These are phyloP conservation scores for Eupeodes luniger DNA, from an alignment of 2,888 invertebrate species.

Conservation along the genomic window DNA sequence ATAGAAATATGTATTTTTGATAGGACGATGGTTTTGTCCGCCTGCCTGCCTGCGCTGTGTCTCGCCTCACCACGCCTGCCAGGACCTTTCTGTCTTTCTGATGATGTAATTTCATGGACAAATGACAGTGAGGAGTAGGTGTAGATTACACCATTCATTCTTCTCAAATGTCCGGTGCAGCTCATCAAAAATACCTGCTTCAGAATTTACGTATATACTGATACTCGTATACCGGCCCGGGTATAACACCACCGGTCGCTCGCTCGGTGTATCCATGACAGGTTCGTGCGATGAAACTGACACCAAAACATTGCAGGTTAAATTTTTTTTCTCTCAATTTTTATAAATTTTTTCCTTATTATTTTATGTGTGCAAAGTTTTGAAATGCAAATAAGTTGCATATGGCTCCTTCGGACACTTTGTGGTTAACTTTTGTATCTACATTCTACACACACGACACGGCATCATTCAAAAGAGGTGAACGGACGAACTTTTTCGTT, in stretches of 20 bases:
- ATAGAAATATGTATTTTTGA: slow-evolving; percentile 37
- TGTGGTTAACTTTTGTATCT: slow-evolving; percentile 8
- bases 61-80: no score
- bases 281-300: slow-evolving; percentile 66
- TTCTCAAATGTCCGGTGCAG: slow-evolving; percentile 67
- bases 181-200: slow-evolving; percentile 66
- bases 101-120: slow-evolving; percentile 69
- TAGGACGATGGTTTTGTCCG: slow-evolving; percentile 21
- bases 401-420: slow-evolving; percentile 51
- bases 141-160: slow-evolving; percentile 72
- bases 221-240: not conserved
- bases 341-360: not conserved
- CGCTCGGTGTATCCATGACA: slow-evolving; percentile 62
- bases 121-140: slow-evolving; percentile 72
- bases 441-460: slow-evolving; percentile 21
- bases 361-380: slow-evolving; percentile 25
- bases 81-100: slow-evolving; percentile 60
- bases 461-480: slow-evolving; percentile 59
- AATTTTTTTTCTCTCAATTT: slow-evolving; percentile 14
- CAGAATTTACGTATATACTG: not conserved
- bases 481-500: slow-evolving; percentile 61
- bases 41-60: not conserved
- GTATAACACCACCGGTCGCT: not conserved
- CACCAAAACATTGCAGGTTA: slow-evolving; percentile 46
- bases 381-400: slow-evolving; percentile 63